Percentiles rank a stretch among this genome's conserved stretches.
phyloP scores from a whole-genome alignment of 2,113 vertebrate genomes.

The Psittacara wagleri region DNA sequence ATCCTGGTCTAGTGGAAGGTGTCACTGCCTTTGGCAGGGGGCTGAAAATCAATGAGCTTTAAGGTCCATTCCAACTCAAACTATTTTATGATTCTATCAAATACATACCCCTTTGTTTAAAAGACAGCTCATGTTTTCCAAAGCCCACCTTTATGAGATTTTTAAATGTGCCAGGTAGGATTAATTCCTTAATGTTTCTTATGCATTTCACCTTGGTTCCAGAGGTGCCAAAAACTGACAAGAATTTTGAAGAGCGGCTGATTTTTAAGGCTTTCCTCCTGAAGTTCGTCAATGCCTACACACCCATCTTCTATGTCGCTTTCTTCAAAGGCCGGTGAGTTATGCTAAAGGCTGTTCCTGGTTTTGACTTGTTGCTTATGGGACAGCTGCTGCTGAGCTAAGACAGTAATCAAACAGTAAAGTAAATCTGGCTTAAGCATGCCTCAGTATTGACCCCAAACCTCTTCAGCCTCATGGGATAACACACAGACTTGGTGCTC shows the following conservation, averaged over 20 bases:
- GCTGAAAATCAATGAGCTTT: not conserved
- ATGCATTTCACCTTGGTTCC: not conserved
- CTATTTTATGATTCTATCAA: not conserved
- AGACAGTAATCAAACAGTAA: not conserved
- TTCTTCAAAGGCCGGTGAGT: constrained; percentile 97
- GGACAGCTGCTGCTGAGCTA: not conserved
- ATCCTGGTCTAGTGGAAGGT: not conserved
- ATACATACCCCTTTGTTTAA: not conserved
- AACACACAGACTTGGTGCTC: not conserved
- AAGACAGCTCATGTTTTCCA: not conserved
- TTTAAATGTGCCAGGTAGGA: not conserved
- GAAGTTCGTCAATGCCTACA: constrained; percentile 97
- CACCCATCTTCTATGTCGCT: constrained; percentile 95
- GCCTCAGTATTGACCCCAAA: not conserved
- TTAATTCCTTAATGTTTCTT: not conserved
- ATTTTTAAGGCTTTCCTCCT: constrained; percentile 96
- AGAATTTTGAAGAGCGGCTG: constrained; percentile 92
- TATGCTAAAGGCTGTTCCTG: not conserved
- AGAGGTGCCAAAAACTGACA: constrained; percentile 99
- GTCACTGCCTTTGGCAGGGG: not conserved
- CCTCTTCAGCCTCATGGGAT: not conserved
- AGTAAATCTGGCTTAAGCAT: not conserved
- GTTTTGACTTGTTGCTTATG: not conserved
- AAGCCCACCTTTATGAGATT: not conserved
- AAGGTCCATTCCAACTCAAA: not conserved